These are phyloP conservation scores for Anthophora plumipes DNA, from an alignment of 2,888 invertebrate genomes.

Conservation along the genomic window DNA sequence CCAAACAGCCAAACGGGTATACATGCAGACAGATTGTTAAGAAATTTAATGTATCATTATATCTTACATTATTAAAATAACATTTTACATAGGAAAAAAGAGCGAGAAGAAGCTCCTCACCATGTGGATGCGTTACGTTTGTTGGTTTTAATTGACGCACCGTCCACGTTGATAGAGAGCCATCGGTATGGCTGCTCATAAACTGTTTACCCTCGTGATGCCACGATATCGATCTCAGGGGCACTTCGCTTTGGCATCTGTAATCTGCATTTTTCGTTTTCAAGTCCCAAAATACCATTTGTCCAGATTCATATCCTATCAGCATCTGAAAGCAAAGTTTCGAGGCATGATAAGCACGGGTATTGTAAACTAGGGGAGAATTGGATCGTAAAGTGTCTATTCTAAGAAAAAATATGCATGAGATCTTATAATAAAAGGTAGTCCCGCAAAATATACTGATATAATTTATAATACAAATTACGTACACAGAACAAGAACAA, in stretches of 20 bases:
- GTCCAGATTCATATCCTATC: conserved; percentile 98
- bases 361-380: neutral
- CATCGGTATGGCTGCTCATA: conserved; percentile 98
- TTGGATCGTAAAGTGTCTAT: conserved; percentile 19
- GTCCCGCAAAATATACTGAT: conserved; percentile 23
- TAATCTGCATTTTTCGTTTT: conserved; percentile 93
- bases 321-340: conserved; percentile 89
- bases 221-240: conserved; percentile 96
- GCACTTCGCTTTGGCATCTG: conserved; percentile 91
- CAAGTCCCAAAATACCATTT: conserved; percentile 98
- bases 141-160: conserved; percentile 92
- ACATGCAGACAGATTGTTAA: too few relatives aligned
- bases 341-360: conserved; percentile 6
- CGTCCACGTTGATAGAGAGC: conserved; percentile 97
- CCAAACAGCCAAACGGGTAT: too few relatives aligned
- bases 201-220: conserved; percentile 99
- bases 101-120: conserved; percentile 85
- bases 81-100: neutral
- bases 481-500: conserved; percentile 63
- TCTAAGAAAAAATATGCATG: conserved; percentile 37
- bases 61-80: neutral
- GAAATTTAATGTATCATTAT: too few relatives aligned
- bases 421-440: conserved; percentile 30
- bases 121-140: conserved; percentile 95
- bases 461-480: conserved; percentile 60